Evolutionary conservation across 2,888 invertebrate genomes (phyloP).

Genomic region (Epicampocera succincta): DNA sequence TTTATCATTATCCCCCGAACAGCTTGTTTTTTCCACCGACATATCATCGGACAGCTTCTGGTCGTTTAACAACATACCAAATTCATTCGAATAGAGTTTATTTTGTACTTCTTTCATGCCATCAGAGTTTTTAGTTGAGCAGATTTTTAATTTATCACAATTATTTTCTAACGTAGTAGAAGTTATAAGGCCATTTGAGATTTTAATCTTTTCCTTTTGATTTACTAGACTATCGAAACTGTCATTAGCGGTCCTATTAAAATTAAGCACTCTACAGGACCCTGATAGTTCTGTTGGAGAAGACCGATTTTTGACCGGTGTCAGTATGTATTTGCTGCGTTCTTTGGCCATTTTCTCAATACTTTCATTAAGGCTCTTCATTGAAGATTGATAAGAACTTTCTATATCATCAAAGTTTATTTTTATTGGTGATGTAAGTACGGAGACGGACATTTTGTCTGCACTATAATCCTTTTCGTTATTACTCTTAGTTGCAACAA

Average conservation of each 20-base stretch:
- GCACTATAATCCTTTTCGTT: neutral
- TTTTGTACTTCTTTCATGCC: neutral
- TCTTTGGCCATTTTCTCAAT: constrained; percentile 73
- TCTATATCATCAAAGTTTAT: constrained; percentile 76
- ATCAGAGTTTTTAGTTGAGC: neutral
- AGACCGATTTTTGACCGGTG: constrained; percentile 49
- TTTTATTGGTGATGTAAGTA: constrained; percentile 68
- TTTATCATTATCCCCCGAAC: constrained; percentile 49
- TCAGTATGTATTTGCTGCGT: constrained; percentile 64
- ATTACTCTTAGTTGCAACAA: constrained; percentile 47
- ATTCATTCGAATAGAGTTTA: neutral
- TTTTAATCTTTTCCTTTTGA: constrained; percentile 14
- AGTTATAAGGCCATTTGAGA: neutral
- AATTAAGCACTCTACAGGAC: neutral
- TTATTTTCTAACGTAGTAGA: neutral
- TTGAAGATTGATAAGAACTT: constrained; percentile 74
- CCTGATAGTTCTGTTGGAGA: neutral
- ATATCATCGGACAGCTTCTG: neutral
- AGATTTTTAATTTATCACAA: constrained; percentile 7
- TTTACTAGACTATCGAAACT: constrained; percentile 60
- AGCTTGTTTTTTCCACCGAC: neutral
- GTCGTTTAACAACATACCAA: neutral
- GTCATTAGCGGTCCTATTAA: constrained; percentile 33
- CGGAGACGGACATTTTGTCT: constrained; percentile 1
- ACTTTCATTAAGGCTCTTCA: constrained; percentile 75